Evolutionary conservation across 2,888 invertebrate species (phyloP).

Genomic region (Harpalus rubripes): DNA sequence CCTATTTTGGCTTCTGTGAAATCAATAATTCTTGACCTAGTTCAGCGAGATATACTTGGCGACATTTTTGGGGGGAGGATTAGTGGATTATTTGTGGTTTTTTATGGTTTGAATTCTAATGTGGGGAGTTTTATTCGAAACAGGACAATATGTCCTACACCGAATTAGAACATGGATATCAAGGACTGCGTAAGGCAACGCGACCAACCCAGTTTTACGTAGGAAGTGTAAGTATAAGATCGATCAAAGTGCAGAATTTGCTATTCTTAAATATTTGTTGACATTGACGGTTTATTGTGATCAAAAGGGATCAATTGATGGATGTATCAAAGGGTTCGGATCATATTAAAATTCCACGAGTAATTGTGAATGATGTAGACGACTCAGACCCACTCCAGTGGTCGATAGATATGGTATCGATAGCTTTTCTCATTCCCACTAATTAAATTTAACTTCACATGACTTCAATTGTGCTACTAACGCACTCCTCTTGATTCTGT

Average conservation of each 20-base stretch:
- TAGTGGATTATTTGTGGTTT: no score
- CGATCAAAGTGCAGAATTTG: slow-evolving; percentile 39
- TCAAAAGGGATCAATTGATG: slow-evolving; percentile 58
- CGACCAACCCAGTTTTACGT: slow-evolving; percentile 85
- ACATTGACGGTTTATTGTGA: slow-evolving; percentile 44
- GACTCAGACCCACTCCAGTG: slow-evolving; percentile 71
- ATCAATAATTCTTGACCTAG: slow-evolving; percentile 64
- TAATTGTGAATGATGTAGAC: slow-evolving; percentile 61
- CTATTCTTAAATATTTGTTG: slow-evolving; percentile 39
- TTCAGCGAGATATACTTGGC: slow-evolving; percentile 18
- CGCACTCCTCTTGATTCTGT: slow-evolving; percentile 13
- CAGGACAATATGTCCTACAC: slow-evolving; percentile 88
- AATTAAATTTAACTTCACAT: slow-evolving; percentile 55
- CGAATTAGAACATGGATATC: slow-evolving; percentile 95
- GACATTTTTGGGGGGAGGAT: slow-evolving; percentile 5
- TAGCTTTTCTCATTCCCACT: slow-evolving; percentile 31
- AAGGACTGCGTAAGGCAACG: slow-evolving; percentile 87
- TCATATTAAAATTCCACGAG: slow-evolving; percentile 60
- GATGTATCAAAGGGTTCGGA: slow-evolving; percentile 30
- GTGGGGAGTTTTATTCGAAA: slow-evolving; percentile 13
- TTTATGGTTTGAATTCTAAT: slow-evolving; percentile 53
- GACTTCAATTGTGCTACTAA: slow-evolving; percentile 49
- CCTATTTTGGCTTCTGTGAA: slow-evolving; percentile 51
- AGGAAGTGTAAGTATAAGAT: slow-evolving; percentile 80
- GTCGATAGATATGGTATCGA: slow-evolving; percentile 70